Percentiles rank a stretch among this genome's conserved stretches.
Evolutionary conservation across 2,113 vertebrate genomes (phyloP).

Genomic region (Sitta europaea): DNA sequence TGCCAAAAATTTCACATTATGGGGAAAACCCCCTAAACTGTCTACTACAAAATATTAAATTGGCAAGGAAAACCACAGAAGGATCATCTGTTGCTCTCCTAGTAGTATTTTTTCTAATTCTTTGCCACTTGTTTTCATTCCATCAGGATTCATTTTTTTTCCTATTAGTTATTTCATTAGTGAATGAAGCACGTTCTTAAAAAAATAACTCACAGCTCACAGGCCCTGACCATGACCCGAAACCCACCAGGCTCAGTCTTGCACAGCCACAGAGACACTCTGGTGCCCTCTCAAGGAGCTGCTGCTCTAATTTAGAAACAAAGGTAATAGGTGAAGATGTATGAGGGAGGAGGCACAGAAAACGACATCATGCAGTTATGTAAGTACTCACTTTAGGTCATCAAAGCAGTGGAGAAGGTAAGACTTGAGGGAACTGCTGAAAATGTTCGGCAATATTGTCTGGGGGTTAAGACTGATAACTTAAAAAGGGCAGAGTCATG

Average conservation of each 20-base stretch:
- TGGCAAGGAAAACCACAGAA: neutral
- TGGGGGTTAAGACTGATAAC: neutral
- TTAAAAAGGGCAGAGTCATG: neutral
- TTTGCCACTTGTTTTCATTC: neutral
- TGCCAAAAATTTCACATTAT: neutral
- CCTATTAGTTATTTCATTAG: neutral
- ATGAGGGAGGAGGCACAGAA: neutral
- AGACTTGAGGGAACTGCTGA: neutral
- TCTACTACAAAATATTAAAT: neutral
- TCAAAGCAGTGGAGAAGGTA: neutral
- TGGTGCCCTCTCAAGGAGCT: neutral
- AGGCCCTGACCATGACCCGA: neutral
- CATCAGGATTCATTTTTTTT: neutral
- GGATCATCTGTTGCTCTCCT: neutral
- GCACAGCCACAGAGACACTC: neutral
- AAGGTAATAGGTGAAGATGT: neutral
- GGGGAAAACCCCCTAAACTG: neutral
- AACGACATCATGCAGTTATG: rapidly evolving
- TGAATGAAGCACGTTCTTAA: neutral
- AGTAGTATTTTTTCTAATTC: neutral
- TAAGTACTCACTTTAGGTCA: neutral
- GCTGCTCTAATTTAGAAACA: neutral
- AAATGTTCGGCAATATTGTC: neutral
- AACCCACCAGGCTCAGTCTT: neutral
- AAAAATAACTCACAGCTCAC: neutral